phyloP scores from a whole-genome alignment of 37 sponge, comb jelly and placozoan genomes.

The Geodia barretti region DNA sequence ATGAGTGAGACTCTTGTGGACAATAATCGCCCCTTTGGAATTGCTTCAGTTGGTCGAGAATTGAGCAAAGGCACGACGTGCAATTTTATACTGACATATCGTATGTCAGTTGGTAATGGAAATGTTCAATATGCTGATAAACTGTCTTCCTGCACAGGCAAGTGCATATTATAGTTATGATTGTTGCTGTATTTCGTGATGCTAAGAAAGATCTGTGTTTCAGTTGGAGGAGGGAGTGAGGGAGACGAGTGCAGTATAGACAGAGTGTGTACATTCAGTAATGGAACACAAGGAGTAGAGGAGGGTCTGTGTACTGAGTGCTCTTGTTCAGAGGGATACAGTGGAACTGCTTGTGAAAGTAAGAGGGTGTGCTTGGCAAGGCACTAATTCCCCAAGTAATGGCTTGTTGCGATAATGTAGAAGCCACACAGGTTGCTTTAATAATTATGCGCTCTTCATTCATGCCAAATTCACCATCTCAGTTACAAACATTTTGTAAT shows the following conservation, averaged over 20 bases:
- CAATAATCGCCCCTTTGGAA: neutral
- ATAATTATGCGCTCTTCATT: neutral
- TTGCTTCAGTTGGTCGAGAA: neutral
- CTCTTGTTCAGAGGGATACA: neutral
- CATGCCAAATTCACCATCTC: too few species aligned
- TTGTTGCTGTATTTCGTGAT: too few species aligned
- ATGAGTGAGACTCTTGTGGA: too few species aligned
- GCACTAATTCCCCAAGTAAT: too few species aligned
- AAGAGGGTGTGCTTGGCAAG: too few species aligned
- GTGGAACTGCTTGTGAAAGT: neutral
- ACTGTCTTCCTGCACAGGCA: too few species aligned
- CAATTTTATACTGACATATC: neutral
- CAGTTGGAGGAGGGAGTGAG: neutral
- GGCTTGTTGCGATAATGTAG: neutral
- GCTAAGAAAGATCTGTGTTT: neutral
- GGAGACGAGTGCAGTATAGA: neutral
- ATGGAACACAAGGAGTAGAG: neutral
- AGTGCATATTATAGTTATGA: too few species aligned
- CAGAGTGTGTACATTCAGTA: neutral
- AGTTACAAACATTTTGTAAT: too few species aligned
- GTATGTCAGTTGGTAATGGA: neutral
- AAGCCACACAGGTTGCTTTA: neutral
- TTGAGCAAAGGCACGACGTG: neutral
- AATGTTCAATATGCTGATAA: too few species aligned
- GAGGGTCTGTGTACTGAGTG: neutral